Conservation (phyloP, 2,797 vertebrate genomes). For the Lophius americanus region DNA sequence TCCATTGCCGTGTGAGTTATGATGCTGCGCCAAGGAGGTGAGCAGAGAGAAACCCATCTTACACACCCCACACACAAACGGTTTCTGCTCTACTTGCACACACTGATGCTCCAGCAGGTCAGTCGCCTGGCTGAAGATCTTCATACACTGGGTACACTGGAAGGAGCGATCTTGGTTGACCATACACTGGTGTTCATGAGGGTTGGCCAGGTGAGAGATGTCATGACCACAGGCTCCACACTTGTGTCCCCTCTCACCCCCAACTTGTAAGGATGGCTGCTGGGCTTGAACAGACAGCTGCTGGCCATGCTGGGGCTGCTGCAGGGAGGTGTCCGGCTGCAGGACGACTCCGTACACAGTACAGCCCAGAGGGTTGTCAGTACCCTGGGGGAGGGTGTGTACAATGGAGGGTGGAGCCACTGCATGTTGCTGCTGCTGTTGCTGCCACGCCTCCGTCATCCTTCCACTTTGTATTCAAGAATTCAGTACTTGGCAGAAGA, state of each 20-base stretch:
- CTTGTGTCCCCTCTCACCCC: slow-evolving; percentile 89
- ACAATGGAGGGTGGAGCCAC: slow-evolving; percentile 90
- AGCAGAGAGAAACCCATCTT: slow-evolving; percentile 98
- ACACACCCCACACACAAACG: slow-evolving; percentile 94
- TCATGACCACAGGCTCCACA: slow-evolving; percentile 94
- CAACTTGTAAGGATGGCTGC: slow-evolving; percentile 81
- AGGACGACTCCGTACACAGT: slow-evolving; percentile 94
- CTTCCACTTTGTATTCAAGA: slow-evolving; percentile 73
- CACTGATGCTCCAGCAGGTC: slow-evolving; percentile 97
- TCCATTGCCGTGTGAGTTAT: slow-evolving; percentile 89
- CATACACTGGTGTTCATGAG: slow-evolving; percentile 96
- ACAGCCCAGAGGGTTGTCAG: slow-evolving; percentile 91
- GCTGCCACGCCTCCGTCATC: slow-evolving; percentile 89
- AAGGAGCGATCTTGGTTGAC: slow-evolving; percentile 94
- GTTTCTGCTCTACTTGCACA: slow-evolving; percentile 95
- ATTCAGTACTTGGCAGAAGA: slow-evolving; percentile 49
- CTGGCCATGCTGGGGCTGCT: slow-evolving; percentile 82
- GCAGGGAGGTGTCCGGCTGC: slow-evolving; percentile 85
- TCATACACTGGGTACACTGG: slow-evolving; percentile 98
- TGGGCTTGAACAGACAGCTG: slow-evolving; percentile 78
- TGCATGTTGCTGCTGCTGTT: slow-evolving; percentile 84
- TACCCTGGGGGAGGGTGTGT: slow-evolving; percentile 87
- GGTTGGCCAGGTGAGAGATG: slow-evolving; percentile 91
- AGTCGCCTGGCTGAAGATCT: slow-evolving; percentile 97
- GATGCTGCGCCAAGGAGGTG: slow-evolving; percentile 94